Evolutionary conservation across 2,797 vertebrate species (phyloP), one percentile per base, ranked within the genome.

Genomic region (Acrossocheilus wenchowensis): DNA sequence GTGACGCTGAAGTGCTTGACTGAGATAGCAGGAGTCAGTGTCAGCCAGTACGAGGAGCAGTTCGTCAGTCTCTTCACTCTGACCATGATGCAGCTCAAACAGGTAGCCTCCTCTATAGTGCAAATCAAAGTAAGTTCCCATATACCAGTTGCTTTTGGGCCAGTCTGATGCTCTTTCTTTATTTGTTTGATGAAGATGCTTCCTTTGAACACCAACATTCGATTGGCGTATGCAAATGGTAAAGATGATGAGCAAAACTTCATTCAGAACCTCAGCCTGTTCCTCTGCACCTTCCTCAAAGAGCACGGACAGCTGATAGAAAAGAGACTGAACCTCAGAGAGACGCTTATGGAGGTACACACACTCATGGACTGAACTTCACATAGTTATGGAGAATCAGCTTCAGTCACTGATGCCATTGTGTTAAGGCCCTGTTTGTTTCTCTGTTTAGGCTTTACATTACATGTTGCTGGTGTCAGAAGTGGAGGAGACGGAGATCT

Each of bases 241-340:
- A 99, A 99, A 92, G 98, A 99, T 83, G 98, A 99, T 84, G 98
- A 99, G 85, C 98, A 99, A 94, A 99, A 99, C 92, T 99, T 99
- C 90, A 99, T 99, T 91, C 98, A 99, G 94, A 99, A 99, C 90
- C 97, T 99, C 89, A 99, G 98, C 88, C 93, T 99, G 90, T 99
- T 99, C 94, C 97, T 99, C 87, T 99, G 98, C 95, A 99, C 98
- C 1, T 99, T 99, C 92, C 96, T 99, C 41, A 99, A 99, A 92
- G 98, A 99, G 85, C 98, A 99, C 0, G 98, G 98, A 15, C 97
- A 98, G 81, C 96, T 98, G 83, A 96, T 99, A 87, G 98, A 99
- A 92, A 99, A 99, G 91, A 95, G 97, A 45, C 93, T 97, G 85
- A 98, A 97, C 95, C 94, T 99, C 90, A 94, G 98, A 45, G 98